Conservation (phyloP, 2,113 vertebrate genomes). For the Indicator indicator region DNA sequence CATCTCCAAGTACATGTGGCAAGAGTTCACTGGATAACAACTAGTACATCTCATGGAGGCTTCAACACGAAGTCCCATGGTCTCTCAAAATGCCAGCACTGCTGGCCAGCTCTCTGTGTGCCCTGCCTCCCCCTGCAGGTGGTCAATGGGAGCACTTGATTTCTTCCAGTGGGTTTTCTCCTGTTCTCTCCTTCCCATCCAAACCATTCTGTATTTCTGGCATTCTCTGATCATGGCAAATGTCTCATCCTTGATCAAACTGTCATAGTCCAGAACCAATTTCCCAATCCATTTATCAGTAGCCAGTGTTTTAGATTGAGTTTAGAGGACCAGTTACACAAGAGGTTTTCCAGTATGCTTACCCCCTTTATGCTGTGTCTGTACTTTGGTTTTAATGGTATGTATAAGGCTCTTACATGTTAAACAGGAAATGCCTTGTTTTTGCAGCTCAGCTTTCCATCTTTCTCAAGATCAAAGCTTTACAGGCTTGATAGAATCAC, state of each 20-base stretch:
- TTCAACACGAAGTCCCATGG: background rate
- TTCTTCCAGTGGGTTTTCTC: fast-evolving
- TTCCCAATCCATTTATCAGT: background rate
- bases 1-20: fast-evolving
- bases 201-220: background rate
- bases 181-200: background rate
- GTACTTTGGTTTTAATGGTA: background rate
- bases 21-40: background rate
- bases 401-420: background rate
- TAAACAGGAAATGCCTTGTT: background rate
- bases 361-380: background rate
- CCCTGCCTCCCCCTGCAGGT: background rate
- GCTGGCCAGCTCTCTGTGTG: background rate
- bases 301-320: background rate
- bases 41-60: background rate
- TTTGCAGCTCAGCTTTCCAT: background rate
- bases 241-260: background rate
- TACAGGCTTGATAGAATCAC: background rate
- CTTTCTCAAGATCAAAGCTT: background rate
- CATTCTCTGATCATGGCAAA: background rate
- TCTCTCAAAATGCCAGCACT: background rate
- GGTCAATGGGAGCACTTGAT: background rate
- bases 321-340: background rate
- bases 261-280: background rate
- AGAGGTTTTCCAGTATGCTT: background rate